Evolutionary conservation across 2,113 vertebrate genomes (phyloP), one percentile per base, ranked within the genome.

Genomic region (Mastomys coucha): DNA sequence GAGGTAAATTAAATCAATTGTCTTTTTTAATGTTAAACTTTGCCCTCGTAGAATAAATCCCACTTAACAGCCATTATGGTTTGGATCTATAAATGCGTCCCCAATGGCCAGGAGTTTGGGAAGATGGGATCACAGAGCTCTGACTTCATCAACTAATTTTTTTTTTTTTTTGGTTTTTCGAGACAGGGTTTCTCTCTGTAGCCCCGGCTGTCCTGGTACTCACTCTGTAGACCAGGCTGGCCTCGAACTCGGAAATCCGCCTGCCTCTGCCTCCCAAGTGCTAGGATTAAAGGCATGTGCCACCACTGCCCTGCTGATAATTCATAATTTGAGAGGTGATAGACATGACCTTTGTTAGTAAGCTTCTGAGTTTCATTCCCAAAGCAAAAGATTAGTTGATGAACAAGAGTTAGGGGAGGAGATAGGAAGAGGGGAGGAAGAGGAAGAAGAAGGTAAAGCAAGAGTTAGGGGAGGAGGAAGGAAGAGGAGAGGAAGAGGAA

Each of bases 1-100:
- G 39, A 58, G 10, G 4, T 86, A 19, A 94, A 91, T 96, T 90
- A 81, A 96, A 96, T 81, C 33, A 70, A 58, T 67, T 93, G 42
- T 0, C 53, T 89, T 89, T 84, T 78, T 14, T 45, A 91, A 78
- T 63, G 31, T 88, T 92, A 92, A 88, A 84, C 28, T 91, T 93
- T 87, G 31, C 51, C 69, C 60, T 91, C 36, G 67, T 93, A 81
- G 42, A 91, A 89, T 76, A 95, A 88, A 90, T 14, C 3, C 20
- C 36, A 70, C 16, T 91, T 85, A 70, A 16, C 80, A 78, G 22
- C 51, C 45, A 45, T 77, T 86, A n/a, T 69, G 33, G 19, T 51
- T 87, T 36, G 19, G 31, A n/a, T 53, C 31, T 69, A 70, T 51
- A 53, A n/a, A 69, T 67, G n/a, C n/a, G 33, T 49, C 6, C 85